phyloP scores from a whole-genome alignment of 2,888 invertebrate genomes.

The Hermaeophaga mercurialis region DNA sequence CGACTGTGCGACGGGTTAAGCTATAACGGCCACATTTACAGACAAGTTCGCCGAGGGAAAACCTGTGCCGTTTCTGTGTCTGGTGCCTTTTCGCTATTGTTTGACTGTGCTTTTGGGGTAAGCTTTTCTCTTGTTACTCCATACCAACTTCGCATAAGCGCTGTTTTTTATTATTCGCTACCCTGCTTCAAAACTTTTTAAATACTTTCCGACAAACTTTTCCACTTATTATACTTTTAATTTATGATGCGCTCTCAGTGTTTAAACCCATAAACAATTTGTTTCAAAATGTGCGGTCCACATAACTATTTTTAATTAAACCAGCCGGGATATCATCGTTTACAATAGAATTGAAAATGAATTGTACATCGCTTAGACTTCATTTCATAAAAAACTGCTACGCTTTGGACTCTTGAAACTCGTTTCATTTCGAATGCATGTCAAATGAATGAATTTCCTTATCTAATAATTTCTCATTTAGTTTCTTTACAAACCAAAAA shows the following conservation, averaged over 20 bases:
- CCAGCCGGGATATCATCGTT: constrained; percentile 34
- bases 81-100: constrained; percentile 37
- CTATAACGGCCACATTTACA: constrained; percentile 54
- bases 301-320: constrained; percentile 40
- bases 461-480: constrained; percentile 17
- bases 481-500: constrained; percentile 9
- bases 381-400: constrained; percentile 35
- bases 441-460: constrained; percentile 24
- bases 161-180: constrained; percentile 27
- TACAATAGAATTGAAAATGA: constrained; percentile 42
- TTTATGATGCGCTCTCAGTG: constrained; percentile 26
- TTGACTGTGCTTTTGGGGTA: constrained; percentile 44
- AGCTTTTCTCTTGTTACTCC: constrained; percentile 22
- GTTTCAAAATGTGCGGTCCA: constrained; percentile 38
- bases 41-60: constrained; percentile 47
- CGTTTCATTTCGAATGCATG: constrained; percentile 33
- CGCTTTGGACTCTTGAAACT: constrained; percentile 38
- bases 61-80: constrained; percentile 41
- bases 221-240: constrained; percentile 23
- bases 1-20: constrained; percentile 55
- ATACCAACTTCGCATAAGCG: not conserved
- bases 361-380: constrained; percentile 38
- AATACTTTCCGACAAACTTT: constrained; percentile 29
- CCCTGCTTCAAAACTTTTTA: constrained; percentile 27
- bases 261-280: constrained; percentile 42